A percentile compares a stretch with the other conserved stretches of the same genome.
Conservation (phyloP, 2,888 invertebrate genomes). For the Drosophila affinis region DNA sequence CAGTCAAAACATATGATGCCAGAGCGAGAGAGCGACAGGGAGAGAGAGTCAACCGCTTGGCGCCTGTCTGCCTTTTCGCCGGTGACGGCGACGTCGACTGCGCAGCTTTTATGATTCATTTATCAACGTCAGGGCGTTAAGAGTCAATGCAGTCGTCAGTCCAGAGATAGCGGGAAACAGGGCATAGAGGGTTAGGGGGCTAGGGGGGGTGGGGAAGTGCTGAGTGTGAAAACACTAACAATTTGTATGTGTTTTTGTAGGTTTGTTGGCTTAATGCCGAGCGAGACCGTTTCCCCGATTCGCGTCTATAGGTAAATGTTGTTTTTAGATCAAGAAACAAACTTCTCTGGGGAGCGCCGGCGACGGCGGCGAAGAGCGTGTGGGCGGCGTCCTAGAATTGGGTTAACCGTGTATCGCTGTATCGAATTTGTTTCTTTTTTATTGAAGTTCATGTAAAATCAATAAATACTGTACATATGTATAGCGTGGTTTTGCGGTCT, state of each 20-base stretch:
- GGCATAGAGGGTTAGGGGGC: background rate
- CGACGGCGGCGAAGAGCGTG: slow-evolving; percentile 19
- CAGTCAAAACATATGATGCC: slow-evolving; percentile 45
- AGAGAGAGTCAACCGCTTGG: slow-evolving; percentile 26
- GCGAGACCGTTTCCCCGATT: slow-evolving; percentile 27
- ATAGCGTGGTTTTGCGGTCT: background rate
- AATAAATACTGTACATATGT: slow-evolving; percentile 43
- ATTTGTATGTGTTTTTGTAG: slow-evolving; percentile 23
- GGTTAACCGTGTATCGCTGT: slow-evolving; percentile 54
- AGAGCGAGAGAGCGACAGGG: slow-evolving; percentile 2
- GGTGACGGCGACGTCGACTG: slow-evolving; percentile 45
- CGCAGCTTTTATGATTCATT: slow-evolving; percentile 76
- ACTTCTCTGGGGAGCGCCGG: slow-evolving; percentile 45
- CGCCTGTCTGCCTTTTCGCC: slow-evolving; percentile 52
- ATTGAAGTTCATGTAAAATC: slow-evolving; percentile 69
- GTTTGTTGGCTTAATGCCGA: slow-evolving; percentile 59
- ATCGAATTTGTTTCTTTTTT: slow-evolving; percentile 34
- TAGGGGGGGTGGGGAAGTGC: slow-evolving; percentile 3
- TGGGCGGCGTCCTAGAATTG: slow-evolving; percentile 62
- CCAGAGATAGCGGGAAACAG: slow-evolving; percentile 21
- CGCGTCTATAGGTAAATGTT: slow-evolving; percentile 30
- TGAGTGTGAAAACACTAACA: slow-evolving; percentile 62
- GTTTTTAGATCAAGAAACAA: slow-evolving; percentile 54
- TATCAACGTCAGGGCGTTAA: slow-evolving; percentile 77
- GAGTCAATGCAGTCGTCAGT: slow-evolving; percentile 68